phyloP scores from a whole-genome alignment of 2,888 invertebrate genomes.

The Diaphora mendica region DNA sequence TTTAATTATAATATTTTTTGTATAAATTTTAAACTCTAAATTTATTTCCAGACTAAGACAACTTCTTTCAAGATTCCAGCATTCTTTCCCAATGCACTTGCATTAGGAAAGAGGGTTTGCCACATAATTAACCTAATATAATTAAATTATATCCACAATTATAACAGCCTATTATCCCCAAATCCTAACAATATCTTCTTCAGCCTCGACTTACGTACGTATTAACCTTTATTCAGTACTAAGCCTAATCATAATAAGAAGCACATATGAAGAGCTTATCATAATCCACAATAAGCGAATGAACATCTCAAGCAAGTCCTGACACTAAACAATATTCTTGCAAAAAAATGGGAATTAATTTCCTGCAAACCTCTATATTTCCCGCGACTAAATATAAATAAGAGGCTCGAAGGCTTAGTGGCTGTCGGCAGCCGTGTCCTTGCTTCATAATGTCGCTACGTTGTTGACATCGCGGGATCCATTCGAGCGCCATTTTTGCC shows the following conservation, averaged over 20 bases:
- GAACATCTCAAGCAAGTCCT: constrained; percentile 52
- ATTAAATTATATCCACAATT: background rate
- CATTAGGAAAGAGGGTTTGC: too few relatives aligned
- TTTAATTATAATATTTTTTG: too few relatives aligned
- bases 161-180: background rate
- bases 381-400: constrained; percentile 69
- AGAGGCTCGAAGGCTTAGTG: constrained; percentile 77
- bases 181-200: constrained; percentile 17
- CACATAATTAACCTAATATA: too few relatives aligned
- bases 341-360: constrained; percentile 61
- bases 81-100: too few relatives aligned
- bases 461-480: constrained; percentile 73
- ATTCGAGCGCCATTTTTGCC: constrained; percentile 62
- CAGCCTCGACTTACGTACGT: constrained; percentile 13
- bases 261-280: constrained; percentile 45
- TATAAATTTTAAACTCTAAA: too few relatives aligned
- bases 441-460: constrained; percentile 76
- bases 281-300: constrained; percentile 53
- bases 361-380: constrained; percentile 71
- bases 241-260: constrained; percentile 37
- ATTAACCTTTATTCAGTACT: constrained; percentile 16
- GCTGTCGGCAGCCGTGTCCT: constrained; percentile 75
- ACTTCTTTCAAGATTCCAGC: too few relatives aligned
- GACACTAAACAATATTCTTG: constrained; percentile 62
- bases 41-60: too few relatives aligned